phyloP scores from a whole-genome alignment of 2,113 vertebrate species.

The Hypomesus transpacificus region DNA sequence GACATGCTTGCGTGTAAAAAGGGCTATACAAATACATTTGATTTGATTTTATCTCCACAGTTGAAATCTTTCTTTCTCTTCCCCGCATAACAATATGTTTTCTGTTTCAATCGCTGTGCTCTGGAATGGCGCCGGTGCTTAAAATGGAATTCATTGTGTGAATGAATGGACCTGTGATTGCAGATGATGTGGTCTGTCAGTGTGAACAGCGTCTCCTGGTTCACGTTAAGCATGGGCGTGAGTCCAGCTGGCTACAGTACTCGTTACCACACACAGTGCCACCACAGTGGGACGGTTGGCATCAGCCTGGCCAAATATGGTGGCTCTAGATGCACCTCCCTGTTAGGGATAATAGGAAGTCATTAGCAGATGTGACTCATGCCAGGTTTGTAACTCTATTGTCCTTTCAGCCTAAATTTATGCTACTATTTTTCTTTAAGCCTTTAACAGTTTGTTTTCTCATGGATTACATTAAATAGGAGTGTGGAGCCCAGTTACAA shows the following conservation, averaged over 20 bases:
- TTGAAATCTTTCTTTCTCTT: not conserved
- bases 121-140: conserved; percentile 30
- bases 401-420: not conserved
- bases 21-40: too few relatives aligned
- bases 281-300: conserved; percentile 25
- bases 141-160: conserved; percentile 55
- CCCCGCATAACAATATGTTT: not conserved
- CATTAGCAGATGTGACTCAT: conserved; percentile 46
- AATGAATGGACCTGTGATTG: conserved; percentile 50
- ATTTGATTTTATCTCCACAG: not conserved
- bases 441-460: not conserved
- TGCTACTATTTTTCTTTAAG: not conserved
- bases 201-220: conserved; percentile 30
- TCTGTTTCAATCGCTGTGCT: not conserved
- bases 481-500: too few relatives aligned
- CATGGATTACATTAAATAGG: too few relatives aligned
- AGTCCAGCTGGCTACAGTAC: conserved; percentile 46
- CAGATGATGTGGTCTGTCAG: conserved; percentile 40
- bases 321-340: not conserved
- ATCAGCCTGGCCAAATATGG: conserved; percentile 29
- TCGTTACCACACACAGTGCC: conserved; percentile 23
- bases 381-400: not conserved
- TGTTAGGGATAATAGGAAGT: conserved; percentile 26
- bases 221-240: conserved; percentile 17
- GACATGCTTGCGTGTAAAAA: too few relatives aligned